These are phyloP conservation scores for Latrodectus hesperus DNA, from an alignment of 2,888 invertebrate genomes.

Conservation along the genomic window DNA sequence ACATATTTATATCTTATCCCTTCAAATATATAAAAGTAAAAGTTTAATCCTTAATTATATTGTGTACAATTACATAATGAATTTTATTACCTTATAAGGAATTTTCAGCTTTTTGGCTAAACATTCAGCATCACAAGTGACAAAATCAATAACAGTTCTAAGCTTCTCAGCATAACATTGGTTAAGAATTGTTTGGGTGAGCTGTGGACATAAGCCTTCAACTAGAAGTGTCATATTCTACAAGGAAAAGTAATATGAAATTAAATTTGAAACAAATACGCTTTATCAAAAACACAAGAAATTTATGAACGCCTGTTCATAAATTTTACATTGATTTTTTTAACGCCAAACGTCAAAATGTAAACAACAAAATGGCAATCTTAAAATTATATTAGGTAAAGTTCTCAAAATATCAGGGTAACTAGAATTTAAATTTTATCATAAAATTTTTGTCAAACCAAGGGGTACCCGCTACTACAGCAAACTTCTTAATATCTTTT, in stretches of 20 bases:
- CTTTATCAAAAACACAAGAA: no score
- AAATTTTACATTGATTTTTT: no score
- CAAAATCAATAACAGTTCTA: constrained; percentile 60
- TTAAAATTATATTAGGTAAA: no score
- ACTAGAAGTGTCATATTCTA: constrained; percentile 47
- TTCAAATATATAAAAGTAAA: not conserved
- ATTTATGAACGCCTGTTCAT: no score
- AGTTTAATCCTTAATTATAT: not conserved
- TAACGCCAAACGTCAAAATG: no score
- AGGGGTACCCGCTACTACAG: no score
- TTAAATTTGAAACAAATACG: no score
- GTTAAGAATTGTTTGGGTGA: constrained; percentile 33
- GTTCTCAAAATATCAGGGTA: no score
- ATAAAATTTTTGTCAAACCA: no score
- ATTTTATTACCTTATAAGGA: constrained; percentile 56
- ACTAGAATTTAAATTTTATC: no score
- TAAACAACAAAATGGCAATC: no score
- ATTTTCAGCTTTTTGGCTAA: constrained; percentile 32
- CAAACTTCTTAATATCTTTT: no score
- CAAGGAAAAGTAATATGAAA: not conserved
- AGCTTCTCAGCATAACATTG: constrained; percentile 53
- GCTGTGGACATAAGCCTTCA: constrained; percentile 39
- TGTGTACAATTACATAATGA: not conserved
- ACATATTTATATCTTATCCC: not conserved
- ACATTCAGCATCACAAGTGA: constrained; percentile 52